Evolutionary conservation across 2,797 vertebrate species (phyloP).

Genomic region (Acestrorhynchus altus): DNA sequence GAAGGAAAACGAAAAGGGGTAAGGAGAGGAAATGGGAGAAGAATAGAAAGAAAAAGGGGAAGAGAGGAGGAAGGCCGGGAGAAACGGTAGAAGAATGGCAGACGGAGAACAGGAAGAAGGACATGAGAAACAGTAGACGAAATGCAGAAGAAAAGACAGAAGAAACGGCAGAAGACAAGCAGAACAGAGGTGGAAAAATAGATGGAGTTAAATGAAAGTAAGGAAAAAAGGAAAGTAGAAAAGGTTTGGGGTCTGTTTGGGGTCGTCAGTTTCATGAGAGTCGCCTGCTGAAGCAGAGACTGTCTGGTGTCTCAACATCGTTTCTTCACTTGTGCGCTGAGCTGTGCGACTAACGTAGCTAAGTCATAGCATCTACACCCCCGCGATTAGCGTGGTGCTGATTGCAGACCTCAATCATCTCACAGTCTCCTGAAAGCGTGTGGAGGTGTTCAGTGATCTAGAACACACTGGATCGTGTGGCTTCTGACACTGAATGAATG

Average conservation of each 20-base stretch:
- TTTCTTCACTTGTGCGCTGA: not conserved
- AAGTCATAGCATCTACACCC: not conserved
- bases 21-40: no score
- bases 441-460: not conserved
- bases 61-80: no score
- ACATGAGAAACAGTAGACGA: no score
- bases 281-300: no score
- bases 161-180: not conserved
- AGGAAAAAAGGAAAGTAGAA: no score
- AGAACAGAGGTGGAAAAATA: no score
- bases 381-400: not conserved
- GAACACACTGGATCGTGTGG: not conserved
- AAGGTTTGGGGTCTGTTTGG: no score
- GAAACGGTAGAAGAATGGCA: not conserved
- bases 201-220: no score
- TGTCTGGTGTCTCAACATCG: not conserved
- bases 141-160: not conserved
- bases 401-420: no score
- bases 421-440: no score
- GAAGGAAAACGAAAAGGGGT: not conserved
- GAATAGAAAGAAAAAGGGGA: no score
- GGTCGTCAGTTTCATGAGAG: no score
- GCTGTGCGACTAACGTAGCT: not conserved
- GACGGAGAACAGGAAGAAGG: not conserved
- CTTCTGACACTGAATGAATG: not conserved